Conservation (phyloP, 2,888 invertebrate species). For the Liopterus haemorrhoidalis region DNA sequence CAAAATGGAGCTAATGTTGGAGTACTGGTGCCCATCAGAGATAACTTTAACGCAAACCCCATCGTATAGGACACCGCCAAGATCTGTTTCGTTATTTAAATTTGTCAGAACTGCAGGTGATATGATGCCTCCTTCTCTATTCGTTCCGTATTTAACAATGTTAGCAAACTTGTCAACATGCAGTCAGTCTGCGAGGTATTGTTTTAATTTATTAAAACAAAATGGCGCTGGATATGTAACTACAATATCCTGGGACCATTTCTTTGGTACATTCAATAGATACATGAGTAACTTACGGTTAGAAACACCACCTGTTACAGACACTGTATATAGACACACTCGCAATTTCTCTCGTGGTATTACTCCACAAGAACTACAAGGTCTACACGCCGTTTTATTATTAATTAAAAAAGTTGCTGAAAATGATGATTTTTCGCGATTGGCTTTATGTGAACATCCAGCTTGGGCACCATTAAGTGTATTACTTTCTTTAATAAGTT, state of each 20-base stretch:
- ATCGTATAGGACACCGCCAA: constrained; percentile 49
- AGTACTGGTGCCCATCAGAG: constrained; percentile 74
- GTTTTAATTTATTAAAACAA: constrained; percentile 70
- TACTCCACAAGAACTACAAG: constrained; percentile 76
- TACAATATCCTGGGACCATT: constrained; percentile 76
- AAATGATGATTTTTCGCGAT: constrained; percentile 72
- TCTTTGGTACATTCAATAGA: constrained; percentile 69
- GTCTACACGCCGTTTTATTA: constrained; percentile 72
- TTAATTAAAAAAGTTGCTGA: constrained; percentile 73
- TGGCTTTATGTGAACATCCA: constrained; percentile 79
- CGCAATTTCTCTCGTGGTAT: constrained; percentile 54
- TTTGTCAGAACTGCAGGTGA: constrained; percentile 86
- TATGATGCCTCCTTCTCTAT: constrained; percentile 73
- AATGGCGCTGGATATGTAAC: constrained; percentile 51
- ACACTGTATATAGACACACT: constrained; percentile 59
- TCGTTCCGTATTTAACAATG: constrained; percentile 83
- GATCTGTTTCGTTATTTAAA: constrained; percentile 78
- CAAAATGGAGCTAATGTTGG: constrained; percentile 62
- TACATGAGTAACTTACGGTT: constrained; percentile 68
- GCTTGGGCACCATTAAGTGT: constrained; percentile 80
- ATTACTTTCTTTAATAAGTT: constrained; percentile 75
- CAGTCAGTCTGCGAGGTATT: constrained; percentile 68
- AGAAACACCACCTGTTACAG: constrained; percentile 59
- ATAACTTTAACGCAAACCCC: constrained; percentile 41
- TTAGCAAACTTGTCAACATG: constrained; percentile 74